Conservation (phyloP, 2,888 invertebrate genomes). For the Tanypteryx hageni region DNA sequence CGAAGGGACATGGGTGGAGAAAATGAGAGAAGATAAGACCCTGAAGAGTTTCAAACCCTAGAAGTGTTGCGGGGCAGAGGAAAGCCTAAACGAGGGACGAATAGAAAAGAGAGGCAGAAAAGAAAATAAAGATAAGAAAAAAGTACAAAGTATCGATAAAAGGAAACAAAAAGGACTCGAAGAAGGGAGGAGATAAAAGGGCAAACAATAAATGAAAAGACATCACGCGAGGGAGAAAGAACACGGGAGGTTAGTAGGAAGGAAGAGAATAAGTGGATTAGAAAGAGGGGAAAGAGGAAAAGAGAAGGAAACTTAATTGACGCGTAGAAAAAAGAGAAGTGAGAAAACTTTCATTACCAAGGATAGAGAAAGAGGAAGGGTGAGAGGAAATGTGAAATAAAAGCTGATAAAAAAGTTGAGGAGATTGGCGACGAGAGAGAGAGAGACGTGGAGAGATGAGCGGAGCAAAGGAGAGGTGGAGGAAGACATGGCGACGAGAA, state of each 20-base stretch:
- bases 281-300: not conserved
- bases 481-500: not conserved
- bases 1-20: not conserved
- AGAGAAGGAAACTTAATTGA: constrained; percentile 53
- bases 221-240: not conserved
- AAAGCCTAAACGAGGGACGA: not conserved
- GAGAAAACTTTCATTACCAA: not conserved
- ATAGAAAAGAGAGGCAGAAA: not conserved
- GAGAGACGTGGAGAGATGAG: not conserved
- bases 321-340: not conserved
- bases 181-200: not conserved
- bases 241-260: not conserved
- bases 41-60: not conserved
- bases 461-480: not conserved
- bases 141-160: not conserved
- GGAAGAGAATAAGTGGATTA: not conserved
- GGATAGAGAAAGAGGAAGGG: not conserved
- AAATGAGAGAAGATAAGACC: not conserved
- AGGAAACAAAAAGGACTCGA: not conserved
- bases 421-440: not conserved
- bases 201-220: too few relatives aligned
- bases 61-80: not conserved
- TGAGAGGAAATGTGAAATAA: not conserved
- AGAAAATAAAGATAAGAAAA: not conserved
- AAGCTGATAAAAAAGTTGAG: not conserved